These are phyloP conservation scores for Apolygus lucorum DNA, from an alignment of 1,140 invertebrate species.

Conservation along the genomic window DNA sequence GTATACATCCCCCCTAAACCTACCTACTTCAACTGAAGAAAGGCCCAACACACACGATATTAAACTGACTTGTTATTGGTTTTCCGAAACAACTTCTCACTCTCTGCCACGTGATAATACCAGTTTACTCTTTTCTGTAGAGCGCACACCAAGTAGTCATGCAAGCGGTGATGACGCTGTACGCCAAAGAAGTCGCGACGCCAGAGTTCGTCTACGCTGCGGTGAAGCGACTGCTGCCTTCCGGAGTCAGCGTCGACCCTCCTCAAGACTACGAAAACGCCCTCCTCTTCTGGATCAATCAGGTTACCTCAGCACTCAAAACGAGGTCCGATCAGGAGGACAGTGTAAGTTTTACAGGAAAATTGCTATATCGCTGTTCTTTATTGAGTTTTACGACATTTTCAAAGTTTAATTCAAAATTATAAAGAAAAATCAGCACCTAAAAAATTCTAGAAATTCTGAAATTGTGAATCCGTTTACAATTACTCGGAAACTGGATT, in stretches of 20 bases:
- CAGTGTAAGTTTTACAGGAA: not conserved
- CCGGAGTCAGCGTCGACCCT: slow-evolving; percentile 35
- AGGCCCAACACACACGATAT: no score
- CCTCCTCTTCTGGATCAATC: slow-evolving; percentile 83
- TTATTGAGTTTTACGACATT: no score
- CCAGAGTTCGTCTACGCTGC: slow-evolving; percentile 78
- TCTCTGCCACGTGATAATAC: no score
- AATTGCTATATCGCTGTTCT: no score
- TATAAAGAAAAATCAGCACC: no score
- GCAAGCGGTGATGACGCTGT: slow-evolving; percentile 92
- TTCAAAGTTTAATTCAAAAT: no score
- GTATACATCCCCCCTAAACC: no score
- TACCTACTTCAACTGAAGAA: no score
- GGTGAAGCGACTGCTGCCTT: slow-evolving; percentile 58
- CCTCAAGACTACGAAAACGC: slow-evolving; percentile 74
- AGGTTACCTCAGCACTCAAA: slow-evolving; percentile 68
- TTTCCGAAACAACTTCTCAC: no score
- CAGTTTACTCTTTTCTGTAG: no score
- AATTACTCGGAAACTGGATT: no score
- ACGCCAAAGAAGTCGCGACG: slow-evolving; percentile 86
- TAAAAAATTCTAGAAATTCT: not conserved
- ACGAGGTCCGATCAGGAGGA: slow-evolving; percentile 47
- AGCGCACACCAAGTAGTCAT: slow-evolving; percentile 93
- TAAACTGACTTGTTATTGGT: no score
- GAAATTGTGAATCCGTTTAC: not conserved